Conservation (phyloP, 2,888 invertebrate genomes). For the Timandra comae region DNA sequence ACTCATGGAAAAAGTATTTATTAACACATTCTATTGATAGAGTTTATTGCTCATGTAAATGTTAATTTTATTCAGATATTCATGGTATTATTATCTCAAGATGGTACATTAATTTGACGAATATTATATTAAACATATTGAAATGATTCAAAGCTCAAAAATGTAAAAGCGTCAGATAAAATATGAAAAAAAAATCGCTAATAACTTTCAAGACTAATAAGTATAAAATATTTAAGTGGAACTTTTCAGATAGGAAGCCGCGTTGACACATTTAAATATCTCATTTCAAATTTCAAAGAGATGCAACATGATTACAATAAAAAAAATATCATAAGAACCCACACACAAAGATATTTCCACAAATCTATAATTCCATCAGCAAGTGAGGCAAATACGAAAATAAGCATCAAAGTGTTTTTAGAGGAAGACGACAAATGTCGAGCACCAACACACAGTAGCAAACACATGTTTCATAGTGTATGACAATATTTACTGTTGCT, state of each 20-base stretch:
- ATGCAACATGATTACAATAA: conserved; percentile 51
- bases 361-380: conserved; percentile 73
- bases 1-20: too few species aligned
- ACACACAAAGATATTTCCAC: conserved; percentile 66
- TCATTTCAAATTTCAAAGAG: conserved; percentile 64
- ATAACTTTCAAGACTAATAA: conserved; percentile 42
- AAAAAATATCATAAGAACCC: conserved; percentile 56
- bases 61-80: too few species aligned
- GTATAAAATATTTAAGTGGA: conserved; percentile 52
- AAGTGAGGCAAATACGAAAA: conserved; percentile 67
- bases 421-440: conserved; percentile 68
- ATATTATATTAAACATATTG: too few species aligned
- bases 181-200: conserved; percentile 23
- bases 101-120: too few species aligned
- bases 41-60: too few species aligned
- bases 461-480: conserved; percentile 73
- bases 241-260: conserved; percentile 62
- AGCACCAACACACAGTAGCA: conserved; percentile 58
- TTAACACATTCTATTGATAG: too few species aligned
- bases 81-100: too few species aligned
- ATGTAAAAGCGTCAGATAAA: too few species aligned
- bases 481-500: conserved; percentile 70
- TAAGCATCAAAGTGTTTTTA: conserved; percentile 75
- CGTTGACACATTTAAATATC: conserved; percentile 70
- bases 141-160: too few species aligned